These are phyloP conservation scores for Pandemis heparana DNA, from an alignment of 2,888 invertebrate species.

Conservation along the genomic window DNA sequence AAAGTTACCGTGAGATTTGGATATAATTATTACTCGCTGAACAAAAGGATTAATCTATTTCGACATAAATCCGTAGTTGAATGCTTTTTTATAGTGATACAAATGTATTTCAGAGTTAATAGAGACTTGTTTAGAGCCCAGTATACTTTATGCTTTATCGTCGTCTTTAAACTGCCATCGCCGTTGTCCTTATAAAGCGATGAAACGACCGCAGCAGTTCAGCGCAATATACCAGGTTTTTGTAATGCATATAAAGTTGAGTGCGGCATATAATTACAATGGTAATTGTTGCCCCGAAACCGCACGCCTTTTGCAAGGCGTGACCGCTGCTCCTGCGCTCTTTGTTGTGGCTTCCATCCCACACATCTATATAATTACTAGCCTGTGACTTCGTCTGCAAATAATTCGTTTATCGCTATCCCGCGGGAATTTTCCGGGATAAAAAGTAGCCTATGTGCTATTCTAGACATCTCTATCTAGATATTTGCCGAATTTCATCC, in stretches of 20 bases:
- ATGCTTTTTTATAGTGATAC: background rate
- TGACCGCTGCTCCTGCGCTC: conserved; percentile 17
- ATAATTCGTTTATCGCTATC: too few species aligned
- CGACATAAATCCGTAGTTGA: background rate
- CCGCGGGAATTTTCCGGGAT: too few species aligned
- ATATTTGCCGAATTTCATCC: too few species aligned
- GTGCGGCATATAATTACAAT: conserved; percentile 23
- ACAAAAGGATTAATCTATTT: too few species aligned
- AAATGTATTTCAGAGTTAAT: background rate
- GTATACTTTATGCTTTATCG: background rate
- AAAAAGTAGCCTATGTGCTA: too few species aligned
- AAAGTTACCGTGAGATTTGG: too few species aligned
- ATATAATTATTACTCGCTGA: too few species aligned
- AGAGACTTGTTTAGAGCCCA: background rate
- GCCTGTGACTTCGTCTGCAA: too few species aligned
- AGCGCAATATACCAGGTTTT: conserved; percentile 17
- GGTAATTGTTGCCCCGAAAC: conserved; percentile 23
- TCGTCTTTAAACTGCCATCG: background rate
- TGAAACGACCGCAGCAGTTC: conserved; percentile 24
- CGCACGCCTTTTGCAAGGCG: conserved; percentile 22
- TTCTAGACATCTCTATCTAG: too few species aligned
- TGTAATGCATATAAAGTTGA: conserved; percentile 16
- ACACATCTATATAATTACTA: background rate
- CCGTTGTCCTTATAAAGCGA: conserved; percentile 24
- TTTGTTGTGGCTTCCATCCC: conserved; percentile 24